Percentiles rank a stretch among this genome's conserved stretches.
phyloP scores from a whole-genome alignment of 2,888 invertebrate genomes.

The Diogma glabrata region DNA sequence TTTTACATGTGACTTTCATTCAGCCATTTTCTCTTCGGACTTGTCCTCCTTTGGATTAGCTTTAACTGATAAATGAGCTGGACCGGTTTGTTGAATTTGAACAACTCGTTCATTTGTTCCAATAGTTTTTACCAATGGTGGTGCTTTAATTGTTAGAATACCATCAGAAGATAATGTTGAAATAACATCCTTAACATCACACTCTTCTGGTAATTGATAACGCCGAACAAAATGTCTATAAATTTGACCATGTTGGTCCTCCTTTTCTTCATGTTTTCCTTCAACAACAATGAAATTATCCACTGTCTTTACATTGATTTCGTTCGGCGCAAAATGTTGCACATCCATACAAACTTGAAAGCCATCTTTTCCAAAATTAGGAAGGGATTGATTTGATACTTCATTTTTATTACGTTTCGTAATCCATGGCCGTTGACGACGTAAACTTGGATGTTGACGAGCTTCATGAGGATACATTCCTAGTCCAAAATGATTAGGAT shows the following conservation, averaged over 20 bases:
- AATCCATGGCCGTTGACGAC: too few relatives aligned
- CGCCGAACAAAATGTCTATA: slow-evolving; percentile 67
- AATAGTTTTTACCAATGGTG: slow-evolving; percentile 30
- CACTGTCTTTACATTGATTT: slow-evolving; percentile 56
- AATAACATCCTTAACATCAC: slow-evolving; percentile 56
- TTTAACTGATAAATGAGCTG: slow-evolving; percentile 41
- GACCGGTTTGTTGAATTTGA: slow-evolving; percentile 45
- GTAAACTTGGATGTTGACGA: background rate
- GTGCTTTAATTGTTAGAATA: slow-evolving; percentile 61
- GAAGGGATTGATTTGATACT: background rate
- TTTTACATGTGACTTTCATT: too few relatives aligned
- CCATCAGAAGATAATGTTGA: slow-evolving; percentile 74
- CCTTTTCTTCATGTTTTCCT: slow-evolving; percentile 58
- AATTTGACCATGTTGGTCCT: slow-evolving; percentile 61
- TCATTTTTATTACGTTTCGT: too few relatives aligned
- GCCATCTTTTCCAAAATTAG: slow-evolving; percentile 48
- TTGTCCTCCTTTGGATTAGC: slow-evolving; percentile 30
- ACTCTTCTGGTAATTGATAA: slow-evolving; percentile 53
- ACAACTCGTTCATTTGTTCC: slow-evolving; percentile 36
- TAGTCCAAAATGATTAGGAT: too few relatives aligned
- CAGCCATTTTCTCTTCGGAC: background rate
- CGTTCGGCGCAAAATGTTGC: slow-evolving; percentile 56
- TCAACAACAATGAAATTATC: slow-evolving; percentile 52
- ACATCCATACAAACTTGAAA: slow-evolving; percentile 59
- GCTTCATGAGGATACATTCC: background rate